These are phyloP conservation scores for Drosophila equinoxialis DNA, from an alignment of 1,140 invertebrate genomes.

Conservation along the genomic window DNA sequence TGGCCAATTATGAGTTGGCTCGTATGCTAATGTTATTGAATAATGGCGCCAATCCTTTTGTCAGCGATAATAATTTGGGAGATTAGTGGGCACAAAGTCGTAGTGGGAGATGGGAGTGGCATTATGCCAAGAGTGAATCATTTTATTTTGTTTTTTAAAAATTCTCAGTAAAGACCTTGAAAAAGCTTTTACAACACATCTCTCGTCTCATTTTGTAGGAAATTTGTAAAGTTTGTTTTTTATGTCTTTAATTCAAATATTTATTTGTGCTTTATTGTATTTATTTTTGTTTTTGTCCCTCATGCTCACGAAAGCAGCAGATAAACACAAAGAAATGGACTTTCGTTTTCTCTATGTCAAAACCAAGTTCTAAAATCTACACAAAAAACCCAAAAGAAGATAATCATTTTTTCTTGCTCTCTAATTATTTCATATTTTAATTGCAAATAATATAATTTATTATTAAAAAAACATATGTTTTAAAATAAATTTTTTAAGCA, in stretches of 20 bases:
- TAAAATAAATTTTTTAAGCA: background rate
- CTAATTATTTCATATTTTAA: slow-evolving; percentile 1
- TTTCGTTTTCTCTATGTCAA: slow-evolving; percentile 75
- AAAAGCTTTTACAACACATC: slow-evolving; percentile 18
- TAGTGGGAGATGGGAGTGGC: slow-evolving; percentile 21
- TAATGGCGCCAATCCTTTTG: slow-evolving; percentile 61
- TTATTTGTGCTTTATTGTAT: slow-evolving; percentile 21
- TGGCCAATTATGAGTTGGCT: slow-evolving; percentile 69
- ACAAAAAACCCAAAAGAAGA: slow-evolving; percentile 9
- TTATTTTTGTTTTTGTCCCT: slow-evolving; percentile 42
- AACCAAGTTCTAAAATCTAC: slow-evolving; percentile 59
- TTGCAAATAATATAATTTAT: background rate
- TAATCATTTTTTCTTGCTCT: background rate
- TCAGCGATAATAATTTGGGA: slow-evolving; percentile 43
- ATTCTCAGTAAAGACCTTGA: slow-evolving; percentile 68
- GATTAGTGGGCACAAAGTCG: slow-evolving; percentile 30
- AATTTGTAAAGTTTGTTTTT: slow-evolving; percentile 5
- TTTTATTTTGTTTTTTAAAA: slow-evolving; percentile 65
- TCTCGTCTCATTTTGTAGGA: background rate
- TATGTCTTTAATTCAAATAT: slow-evolving; percentile 6
- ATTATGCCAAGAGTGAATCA: slow-evolving; percentile 37
- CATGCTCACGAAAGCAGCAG: slow-evolving; percentile 32
- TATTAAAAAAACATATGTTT: background rate
- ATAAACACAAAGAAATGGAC: slow-evolving; percentile 70
- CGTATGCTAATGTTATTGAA: slow-evolving; percentile 66